phyloP scores from a whole-genome alignment of 2,797 vertebrate genomes.

The Silurus aristotelis region DNA sequence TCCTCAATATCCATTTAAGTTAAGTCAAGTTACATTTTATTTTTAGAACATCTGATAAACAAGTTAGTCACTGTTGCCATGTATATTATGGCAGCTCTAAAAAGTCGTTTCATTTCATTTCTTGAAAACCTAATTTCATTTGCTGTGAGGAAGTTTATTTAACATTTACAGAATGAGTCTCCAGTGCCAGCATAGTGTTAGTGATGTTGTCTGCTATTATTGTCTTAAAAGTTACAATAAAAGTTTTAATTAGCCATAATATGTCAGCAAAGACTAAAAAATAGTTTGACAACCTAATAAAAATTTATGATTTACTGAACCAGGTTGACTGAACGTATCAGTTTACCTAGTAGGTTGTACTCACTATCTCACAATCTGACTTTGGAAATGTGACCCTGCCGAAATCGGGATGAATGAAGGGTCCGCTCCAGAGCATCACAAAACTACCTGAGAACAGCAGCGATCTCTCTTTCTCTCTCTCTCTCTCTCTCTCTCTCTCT shows the following conservation, averaged over 20 bases:
- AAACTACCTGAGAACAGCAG: slow-evolving; percentile 61
- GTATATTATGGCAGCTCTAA: background rate
- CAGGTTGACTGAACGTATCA: background rate
- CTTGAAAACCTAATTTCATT: background rate
- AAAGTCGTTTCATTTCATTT: background rate
- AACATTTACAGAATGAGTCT: background rate
- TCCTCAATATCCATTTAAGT: background rate
- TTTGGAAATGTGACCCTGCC: slow-evolving; percentile 35
- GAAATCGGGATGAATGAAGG: slow-evolving; percentile 30
- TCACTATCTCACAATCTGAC: background rate
- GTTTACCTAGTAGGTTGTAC: too few relatives aligned
- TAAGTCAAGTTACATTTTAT: background rate
- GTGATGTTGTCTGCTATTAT: background rate
- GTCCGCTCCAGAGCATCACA: slow-evolving; percentile 57
- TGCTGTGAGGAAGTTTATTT: background rate
- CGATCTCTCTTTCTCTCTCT: slow-evolving; percentile 4
- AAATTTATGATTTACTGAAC: background rate
- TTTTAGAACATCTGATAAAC: background rate
- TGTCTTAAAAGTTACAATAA: background rate
- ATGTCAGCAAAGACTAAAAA: background rate
- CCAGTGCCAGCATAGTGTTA: background rate
- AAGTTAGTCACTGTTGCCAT: background rate
- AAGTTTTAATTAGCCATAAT: background rate
- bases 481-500: background rate
- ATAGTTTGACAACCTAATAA: background rate